phyloP scores from a whole-genome alignment of 2,888 invertebrate species.

The Lepetodrilus schrolli region DNA sequence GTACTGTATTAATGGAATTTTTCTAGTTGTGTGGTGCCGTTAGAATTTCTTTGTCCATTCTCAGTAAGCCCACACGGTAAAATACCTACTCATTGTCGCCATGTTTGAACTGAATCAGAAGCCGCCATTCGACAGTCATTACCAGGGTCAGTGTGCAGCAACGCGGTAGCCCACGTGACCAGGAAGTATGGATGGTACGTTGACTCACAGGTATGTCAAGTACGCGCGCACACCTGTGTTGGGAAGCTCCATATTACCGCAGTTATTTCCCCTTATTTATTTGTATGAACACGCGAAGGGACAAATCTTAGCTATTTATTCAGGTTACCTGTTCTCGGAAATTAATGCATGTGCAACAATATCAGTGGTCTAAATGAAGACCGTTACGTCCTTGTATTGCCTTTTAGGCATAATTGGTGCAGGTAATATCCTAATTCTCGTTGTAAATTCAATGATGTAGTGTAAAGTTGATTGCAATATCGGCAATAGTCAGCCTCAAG shows the following conservation, averaged over 20 bases:
- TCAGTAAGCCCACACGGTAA: too few species aligned
- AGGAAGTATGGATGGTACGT: not conserved
- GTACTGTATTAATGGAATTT: too few species aligned
- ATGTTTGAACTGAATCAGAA: too few species aligned
- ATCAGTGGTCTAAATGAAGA: not conserved
- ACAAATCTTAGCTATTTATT: not conserved
- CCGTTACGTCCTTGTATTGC: not conserved
- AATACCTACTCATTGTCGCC: too few species aligned
- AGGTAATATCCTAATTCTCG: not conserved
- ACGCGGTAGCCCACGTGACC: too few species aligned
- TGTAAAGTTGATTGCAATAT: too few species aligned
- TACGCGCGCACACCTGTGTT: not conserved
- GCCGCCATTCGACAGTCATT: too few species aligned
- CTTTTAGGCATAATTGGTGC: slow-evolving; percentile 8
- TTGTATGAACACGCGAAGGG: not conserved
- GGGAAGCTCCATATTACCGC: not conserved
- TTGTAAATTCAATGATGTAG: too few species aligned
- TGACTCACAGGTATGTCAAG: slow-evolving; percentile 24
- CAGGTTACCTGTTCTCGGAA: not conserved
- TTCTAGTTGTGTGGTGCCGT: too few species aligned
- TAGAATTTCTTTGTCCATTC: too few species aligned
- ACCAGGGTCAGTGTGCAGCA: too few species aligned
- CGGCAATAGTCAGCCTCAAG: not conserved
- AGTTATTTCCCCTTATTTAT: slow-evolving; percentile 1
- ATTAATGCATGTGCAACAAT: not conserved